phyloP scores from a whole-genome alignment of 2,113 vertebrate genomes.

The Bufo gargarizans region DNA sequence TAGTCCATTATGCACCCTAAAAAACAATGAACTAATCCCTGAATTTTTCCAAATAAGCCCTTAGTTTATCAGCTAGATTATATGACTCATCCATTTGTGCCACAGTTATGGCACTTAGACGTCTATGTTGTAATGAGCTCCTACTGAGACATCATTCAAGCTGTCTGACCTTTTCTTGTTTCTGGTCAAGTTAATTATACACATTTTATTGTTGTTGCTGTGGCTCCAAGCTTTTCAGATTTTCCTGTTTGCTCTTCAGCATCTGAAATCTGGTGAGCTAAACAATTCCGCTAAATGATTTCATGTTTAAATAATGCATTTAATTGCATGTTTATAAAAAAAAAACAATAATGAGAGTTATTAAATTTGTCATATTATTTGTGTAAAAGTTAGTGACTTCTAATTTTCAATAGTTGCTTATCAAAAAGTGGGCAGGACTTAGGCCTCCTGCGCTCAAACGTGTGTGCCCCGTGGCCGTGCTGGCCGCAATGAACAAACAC shows the following conservation, averaged over 20 bases:
- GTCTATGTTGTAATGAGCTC: background rate
- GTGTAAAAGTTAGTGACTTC: too few species aligned
- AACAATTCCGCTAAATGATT: background rate
- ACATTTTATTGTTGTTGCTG: background rate
- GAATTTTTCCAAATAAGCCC: background rate
- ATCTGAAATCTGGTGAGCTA: background rate
- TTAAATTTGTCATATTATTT: too few species aligned
- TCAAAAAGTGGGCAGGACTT: too few species aligned
- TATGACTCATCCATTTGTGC: constrained; percentile 16
- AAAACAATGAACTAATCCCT: background rate
- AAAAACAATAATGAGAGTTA: too few species aligned
- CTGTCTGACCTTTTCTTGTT: constrained; percentile 21
- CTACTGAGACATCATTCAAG: constrained; percentile 19
- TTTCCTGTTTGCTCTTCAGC: background rate
- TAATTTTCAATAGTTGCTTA: too few species aligned
- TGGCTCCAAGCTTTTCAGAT: background rate
- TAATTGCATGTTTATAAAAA: background rate
- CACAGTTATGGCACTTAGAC: constrained; percentile 6
- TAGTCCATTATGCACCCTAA: background rate
- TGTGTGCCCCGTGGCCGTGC: too few species aligned
- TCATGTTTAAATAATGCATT: background rate
- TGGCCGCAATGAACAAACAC: too few species aligned
- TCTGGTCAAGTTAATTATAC: background rate
- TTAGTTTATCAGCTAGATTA: background rate
- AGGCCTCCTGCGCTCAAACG: too few species aligned